phyloP scores from a whole-genome alignment of 2,888 invertebrate species.

The Plagodis dolabraria region DNA sequence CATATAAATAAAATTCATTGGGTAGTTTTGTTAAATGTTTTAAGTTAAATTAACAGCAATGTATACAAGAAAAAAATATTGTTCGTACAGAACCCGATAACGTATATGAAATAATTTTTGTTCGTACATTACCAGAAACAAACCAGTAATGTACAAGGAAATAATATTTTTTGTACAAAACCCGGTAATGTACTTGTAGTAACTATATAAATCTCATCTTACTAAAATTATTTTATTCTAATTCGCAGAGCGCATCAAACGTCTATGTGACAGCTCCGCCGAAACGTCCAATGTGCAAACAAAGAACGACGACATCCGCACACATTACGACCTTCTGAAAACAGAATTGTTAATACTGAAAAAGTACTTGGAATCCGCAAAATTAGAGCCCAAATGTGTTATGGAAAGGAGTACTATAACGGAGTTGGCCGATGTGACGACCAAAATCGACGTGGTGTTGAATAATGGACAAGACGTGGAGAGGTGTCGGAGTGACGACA shows the following conservation, averaged over 20 bases:
- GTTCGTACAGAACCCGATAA: too few relatives aligned
- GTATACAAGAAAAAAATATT: too few relatives aligned
- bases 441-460: slow-evolving; percentile 43
- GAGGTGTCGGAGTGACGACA: slow-evolving; percentile 42
- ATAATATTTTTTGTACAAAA: too few relatives aligned
- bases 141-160: too few relatives aligned
- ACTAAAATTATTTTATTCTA: neutral
- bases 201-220: too few relatives aligned
- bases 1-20: too few relatives aligned
- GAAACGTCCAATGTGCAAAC: slow-evolving; percentile 21
- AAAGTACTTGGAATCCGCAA: slow-evolving; percentile 55
- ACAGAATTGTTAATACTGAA: slow-evolving; percentile 59
- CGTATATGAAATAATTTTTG: too few relatives aligned
- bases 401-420: slow-evolving; percentile 59
- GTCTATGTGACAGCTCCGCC: slow-evolving; percentile 1
- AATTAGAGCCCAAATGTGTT: slow-evolving; percentile 51
- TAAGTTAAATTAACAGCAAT: too few relatives aligned
- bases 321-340: slow-evolving; percentile 58
- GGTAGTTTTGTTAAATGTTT: too few relatives aligned
- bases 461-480: slow-evolving; percentile 57
- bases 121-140: too few relatives aligned
- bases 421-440: slow-evolving; percentile 42
- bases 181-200: too few relatives aligned
- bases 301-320: slow-evolving; percentile 47
- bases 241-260: slow-evolving; percentile 29